These are phyloP conservation scores for Cyclargus thomasi DNA, from an alignment of 1,140 invertebrate genomes.

Conservation along the genomic window DNA sequence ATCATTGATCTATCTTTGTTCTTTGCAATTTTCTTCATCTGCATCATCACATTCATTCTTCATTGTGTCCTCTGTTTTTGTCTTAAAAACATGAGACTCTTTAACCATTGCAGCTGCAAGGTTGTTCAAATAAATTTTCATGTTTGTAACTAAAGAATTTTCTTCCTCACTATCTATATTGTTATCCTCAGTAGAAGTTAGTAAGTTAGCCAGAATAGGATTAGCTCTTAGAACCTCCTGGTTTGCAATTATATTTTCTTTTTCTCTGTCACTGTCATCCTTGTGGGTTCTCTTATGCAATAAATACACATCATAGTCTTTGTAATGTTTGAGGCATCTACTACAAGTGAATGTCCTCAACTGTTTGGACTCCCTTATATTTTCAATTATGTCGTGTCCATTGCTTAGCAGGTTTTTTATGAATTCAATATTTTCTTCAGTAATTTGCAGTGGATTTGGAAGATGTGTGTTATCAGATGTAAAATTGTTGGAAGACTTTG, in stretches of 20 bases:
- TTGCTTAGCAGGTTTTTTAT: slow-evolving; percentile 12
- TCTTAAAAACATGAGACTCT: not conserved
- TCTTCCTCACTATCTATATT: slow-evolving; percentile 44
- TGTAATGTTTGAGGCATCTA: slow-evolving; percentile 59
- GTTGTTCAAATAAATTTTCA: slow-evolving; percentile 51
- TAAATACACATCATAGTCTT: slow-evolving; percentile 61
- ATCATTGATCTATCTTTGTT: not conserved
- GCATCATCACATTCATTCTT: not conserved
- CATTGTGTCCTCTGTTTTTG: not conserved
- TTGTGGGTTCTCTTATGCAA: slow-evolving; percentile 47
- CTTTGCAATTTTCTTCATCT: slow-evolving; percentile 1
- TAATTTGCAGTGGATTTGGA: slow-evolving; percentile 6
- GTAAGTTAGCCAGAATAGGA: slow-evolving; percentile 54
- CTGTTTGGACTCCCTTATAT: slow-evolving; percentile 8
- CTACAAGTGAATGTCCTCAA: slow-evolving; percentile 46
- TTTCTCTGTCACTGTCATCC: slow-evolving; percentile 25
- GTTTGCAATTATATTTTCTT: slow-evolving; percentile 28
- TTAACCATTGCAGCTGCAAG: slow-evolving; percentile 37
- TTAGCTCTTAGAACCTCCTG: slow-evolving; percentile 52
- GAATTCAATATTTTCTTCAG: slow-evolving; percentile 6
- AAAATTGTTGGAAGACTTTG: slow-evolving; percentile 2
- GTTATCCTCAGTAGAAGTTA: slow-evolving; percentile 32
- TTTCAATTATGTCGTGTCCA: slow-evolving; percentile 19
- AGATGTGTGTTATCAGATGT: not conserved
- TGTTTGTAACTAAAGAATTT: slow-evolving; percentile 43